Percentiles rank a stretch among this genome's conserved stretches.
Conservation (phyloP, 2,888 invertebrate genomes). For the Nephrotoma guestfalica region DNA sequence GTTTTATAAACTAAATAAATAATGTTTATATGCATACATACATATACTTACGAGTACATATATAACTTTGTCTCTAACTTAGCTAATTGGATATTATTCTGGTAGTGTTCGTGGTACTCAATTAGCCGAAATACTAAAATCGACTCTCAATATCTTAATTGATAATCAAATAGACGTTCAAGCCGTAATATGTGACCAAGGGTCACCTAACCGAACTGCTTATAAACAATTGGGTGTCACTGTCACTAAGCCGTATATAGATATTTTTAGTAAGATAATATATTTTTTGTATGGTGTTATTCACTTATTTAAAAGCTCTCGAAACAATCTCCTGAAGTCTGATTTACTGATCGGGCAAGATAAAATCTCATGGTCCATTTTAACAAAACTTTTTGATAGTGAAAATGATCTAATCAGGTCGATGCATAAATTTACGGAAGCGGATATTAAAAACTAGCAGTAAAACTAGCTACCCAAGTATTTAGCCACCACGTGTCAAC, state of each 20-base stretch:
- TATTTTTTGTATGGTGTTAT: not conserved
- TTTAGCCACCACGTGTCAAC: constrained; percentile 7
- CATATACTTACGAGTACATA: not conserved
- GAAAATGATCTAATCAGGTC: not conserved
- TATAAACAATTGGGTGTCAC: not conserved
- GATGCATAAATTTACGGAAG: constrained; percentile 8
- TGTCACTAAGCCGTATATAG: not conserved
- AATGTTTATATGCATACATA: not conserved
- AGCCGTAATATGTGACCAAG: not conserved
- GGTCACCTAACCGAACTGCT: not conserved
- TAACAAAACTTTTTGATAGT: not conserved
- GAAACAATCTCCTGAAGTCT: not conserved
- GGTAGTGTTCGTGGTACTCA: not conserved
- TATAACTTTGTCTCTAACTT: not conserved
- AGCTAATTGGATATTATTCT: not conserved
- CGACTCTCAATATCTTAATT: not conserved
- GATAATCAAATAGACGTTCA: not conserved
- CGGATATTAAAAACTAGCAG: constrained; percentile 12
- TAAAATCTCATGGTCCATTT: not conserved
- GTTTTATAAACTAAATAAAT: not conserved
- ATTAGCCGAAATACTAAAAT: not conserved
- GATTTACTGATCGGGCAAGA: not conserved
- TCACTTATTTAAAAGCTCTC: not conserved
- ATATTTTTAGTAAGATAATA: not conserved
- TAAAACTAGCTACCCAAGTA: constrained; percentile 11